Base-by-base conservation (phyloP, 2,888 invertebrate genomes). In the Enchytraeus crypticus region DNA sequence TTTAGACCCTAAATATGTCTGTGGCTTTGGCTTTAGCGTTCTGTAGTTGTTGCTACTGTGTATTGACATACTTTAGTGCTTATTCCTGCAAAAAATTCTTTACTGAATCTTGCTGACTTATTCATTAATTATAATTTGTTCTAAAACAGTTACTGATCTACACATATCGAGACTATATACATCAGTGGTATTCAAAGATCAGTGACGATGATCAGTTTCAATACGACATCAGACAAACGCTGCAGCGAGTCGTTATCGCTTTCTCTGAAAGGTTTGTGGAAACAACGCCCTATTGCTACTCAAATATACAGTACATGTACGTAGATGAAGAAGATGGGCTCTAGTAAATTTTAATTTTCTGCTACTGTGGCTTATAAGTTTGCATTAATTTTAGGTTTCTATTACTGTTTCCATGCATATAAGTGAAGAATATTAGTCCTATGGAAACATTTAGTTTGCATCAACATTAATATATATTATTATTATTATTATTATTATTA, bases 141-240 rank as follows among this genome's bases (percentile, higher is more conserved):
- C 5, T n/a, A 23, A 46, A 66, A 3, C 67, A 80, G 79, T 77
- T 81, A 30, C 63, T 91, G 71, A 85, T 85, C 64, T 89, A 87
- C 68, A 84, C 89, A 57, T 83, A 90, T 57, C 83, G 88, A 74
- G 91, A 91, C 79, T 90, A 89, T 81, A 85, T 91, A 51, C 84
- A 86, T 66, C 85, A 87, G 0, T 83, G 84, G 84, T 84, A 83
- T 71, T 73, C 78, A 61, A 75, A 77, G 51, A 72, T 84, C 27
- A 83, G 82, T 67, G 84, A 85, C 71, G 87, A 90, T 79, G 85
- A 86, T 69, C 87, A 88, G 74, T 88, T 90, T 73, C 65, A 72
- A 8, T 66, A 75, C 21, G 72, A 74, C 59, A 75, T 77, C 55
- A 70, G 74, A 61, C 73, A 74, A 56, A 74, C 74, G 66, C 71